Base-by-base conservation (phyloP, 2,113 vertebrate species). In the Clarias macrocephalus region DNA sequence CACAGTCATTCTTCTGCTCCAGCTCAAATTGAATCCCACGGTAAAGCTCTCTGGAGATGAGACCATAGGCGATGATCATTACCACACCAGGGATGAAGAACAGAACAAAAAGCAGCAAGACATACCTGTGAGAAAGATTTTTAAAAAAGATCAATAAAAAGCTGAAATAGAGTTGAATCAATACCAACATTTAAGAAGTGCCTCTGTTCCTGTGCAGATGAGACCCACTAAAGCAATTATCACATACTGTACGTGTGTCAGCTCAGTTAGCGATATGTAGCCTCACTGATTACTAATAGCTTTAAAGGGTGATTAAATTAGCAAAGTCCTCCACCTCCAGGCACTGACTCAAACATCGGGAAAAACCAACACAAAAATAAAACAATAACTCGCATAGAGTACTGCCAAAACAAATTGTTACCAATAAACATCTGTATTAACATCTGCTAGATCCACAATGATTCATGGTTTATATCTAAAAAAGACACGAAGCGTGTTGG, bases 31-130 rank as follows among this genome's bases (percentile, higher is more conserved):
- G 93, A n/a, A 96, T 96, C 59, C 95, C 95, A 25, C 94, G 88
- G 89, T 93, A 96, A 33, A 96, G 95, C 90, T 96, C 95, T 84
- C 95, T 92, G 90, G 95, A 96, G 89, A 96, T 96, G 80, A 96
- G 92, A n/a, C 95, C 95, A 19, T 96, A 96, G 72, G 95, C 94
- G 52, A 95, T 88, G 12, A 93, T 93, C 95, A 96, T 96, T 90
- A 96, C 94, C 89, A 96, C 92, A 25, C 95, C 95, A 0, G 95
- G 95, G 87, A 96, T 57, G 91, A 96, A 95, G 92, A 96, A 96
- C 54, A 96, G 91, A 60, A 89, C 91, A 75, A 94, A 92, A 73
- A 96, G 92, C 90, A 96, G 92, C 72, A 96, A 90, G 88, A 96
- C 86, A 63, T 96, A 96, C 95, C 95, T 96, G 91, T 63, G 66